Conservation (phyloP, 2,113 vertebrate species). For the Poeciliopsis prolifica region DNA sequence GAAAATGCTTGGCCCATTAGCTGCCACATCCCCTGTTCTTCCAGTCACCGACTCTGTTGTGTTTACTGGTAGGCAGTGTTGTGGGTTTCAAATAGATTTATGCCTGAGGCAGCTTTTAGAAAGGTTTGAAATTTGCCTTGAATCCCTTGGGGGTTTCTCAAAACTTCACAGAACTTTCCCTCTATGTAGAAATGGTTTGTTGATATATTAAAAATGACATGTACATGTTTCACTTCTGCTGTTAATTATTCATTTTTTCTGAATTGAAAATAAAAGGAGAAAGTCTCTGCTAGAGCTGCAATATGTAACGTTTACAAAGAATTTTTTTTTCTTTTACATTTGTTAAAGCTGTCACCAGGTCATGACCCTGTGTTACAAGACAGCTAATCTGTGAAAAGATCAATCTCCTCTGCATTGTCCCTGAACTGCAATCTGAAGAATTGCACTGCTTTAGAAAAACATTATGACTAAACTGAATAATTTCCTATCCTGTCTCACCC, state of each 20-base stretch:
- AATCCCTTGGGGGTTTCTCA: not conserved
- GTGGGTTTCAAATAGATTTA: conserved; percentile 6
- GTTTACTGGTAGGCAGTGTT: not conserved
- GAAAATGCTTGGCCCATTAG: conserved; percentile 4
- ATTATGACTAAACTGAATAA: no score
- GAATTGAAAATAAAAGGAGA: not conserved
- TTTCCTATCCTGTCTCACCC: no score
- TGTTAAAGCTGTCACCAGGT: no score
- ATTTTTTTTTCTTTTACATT: no score
- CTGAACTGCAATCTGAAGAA: no score
- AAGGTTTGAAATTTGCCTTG: not conserved
- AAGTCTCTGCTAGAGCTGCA: not conserved
- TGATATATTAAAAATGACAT: not conserved
- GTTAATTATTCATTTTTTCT: not conserved
- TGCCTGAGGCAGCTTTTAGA: not conserved
- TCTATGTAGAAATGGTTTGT: not conserved
- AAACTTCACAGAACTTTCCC: not conserved
- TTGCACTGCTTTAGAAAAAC: no score
- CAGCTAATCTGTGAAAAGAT: no score
- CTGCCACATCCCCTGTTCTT: not conserved
- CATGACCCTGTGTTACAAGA: no score
- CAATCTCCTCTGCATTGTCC: no score
- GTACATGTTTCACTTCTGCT: not conserved
- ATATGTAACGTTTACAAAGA: no score
- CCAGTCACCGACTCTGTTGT: not conserved